A percentile compares a stretch with the other conserved stretches of the same genome.
These are phyloP conservation scores for Congeria kusceri DNA, from an alignment of 2,888 invertebrate species.

Conservation along the genomic window DNA sequence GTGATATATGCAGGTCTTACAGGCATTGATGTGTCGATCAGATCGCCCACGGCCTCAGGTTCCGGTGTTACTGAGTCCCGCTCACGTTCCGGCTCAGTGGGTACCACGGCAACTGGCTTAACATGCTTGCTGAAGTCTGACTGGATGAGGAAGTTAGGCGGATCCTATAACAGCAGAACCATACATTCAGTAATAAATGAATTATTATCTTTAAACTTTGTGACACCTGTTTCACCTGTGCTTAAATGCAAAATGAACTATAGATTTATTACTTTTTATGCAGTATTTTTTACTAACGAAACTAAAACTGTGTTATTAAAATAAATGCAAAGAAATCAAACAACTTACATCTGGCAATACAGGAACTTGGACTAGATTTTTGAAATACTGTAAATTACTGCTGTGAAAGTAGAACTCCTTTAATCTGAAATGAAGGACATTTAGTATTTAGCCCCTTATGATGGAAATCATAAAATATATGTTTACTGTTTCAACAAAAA, in stretches of 20 bases:
- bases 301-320: too few relatives aligned
- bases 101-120: conserved; percentile 94
- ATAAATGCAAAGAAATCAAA: too few relatives aligned
- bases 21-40: conserved; percentile 82
- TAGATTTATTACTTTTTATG: too few relatives aligned
- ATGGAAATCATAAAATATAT: background rate
- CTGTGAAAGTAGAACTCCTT: conserved; percentile 97
- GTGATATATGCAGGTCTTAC: too few relatives aligned
- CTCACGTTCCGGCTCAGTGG: conserved; percentile 83
- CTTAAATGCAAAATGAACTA: too few relatives aligned
- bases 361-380: conserved; percentile 96
- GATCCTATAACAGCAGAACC: conserved; percentile 85
- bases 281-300: too few relatives aligned
- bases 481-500: too few relatives aligned
- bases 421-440: conserved; percentile 86
- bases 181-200: too few relatives aligned
- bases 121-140: conserved; percentile 97
- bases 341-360: conserved; percentile 92
- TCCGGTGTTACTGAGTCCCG: conserved; percentile 76
- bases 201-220: too few relatives aligned
- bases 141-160: conserved; percentile 97
- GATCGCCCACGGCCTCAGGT: conserved; percentile 86
- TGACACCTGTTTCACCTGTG: too few relatives aligned
- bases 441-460: background rate
- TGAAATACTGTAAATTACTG: conserved; percentile 98